These are phyloP conservation scores for Rhombomys opimus DNA, from an alignment of 2,113 vertebrate species.

Conservation along the genomic window DNA sequence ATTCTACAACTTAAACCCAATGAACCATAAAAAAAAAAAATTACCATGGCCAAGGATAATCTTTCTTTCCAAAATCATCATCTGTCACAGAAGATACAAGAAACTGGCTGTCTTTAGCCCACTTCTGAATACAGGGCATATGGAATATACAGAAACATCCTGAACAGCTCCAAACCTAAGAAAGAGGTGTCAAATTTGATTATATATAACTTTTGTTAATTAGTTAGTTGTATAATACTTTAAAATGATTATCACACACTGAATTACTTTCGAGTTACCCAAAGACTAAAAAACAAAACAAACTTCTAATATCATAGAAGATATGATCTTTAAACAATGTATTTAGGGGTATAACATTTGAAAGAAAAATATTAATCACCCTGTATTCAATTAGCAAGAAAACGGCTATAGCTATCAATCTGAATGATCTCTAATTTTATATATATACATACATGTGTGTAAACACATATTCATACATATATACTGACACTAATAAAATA, in stretches of 20 bases:
- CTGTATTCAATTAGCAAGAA: slow-evolving; percentile 41
- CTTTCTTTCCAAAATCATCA: slow-evolving; percentile 94
- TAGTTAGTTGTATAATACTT: slow-evolving; percentile 49
- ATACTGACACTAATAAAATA: not conserved
- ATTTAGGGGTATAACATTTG: not conserved
- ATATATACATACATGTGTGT: not conserved
- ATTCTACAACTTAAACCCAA: slow-evolving; percentile 60
- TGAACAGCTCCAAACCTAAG: slow-evolving; percentile 96
- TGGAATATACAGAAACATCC: slow-evolving; percentile 98
- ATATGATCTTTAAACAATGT: slow-evolving; percentile 43
- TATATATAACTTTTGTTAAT: slow-evolving; percentile 23
- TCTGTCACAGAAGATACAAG: slow-evolving; percentile 94
- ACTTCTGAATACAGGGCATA: slow-evolving; percentile 97
- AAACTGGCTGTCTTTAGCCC: slow-evolving; percentile 96
- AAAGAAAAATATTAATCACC: slow-evolving; percentile 42
- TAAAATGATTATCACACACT: slow-evolving; percentile 10
- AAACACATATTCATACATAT: not conserved
- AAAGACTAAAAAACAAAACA: slow-evolving; percentile 31
- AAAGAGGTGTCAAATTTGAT: slow-evolving; percentile 36
- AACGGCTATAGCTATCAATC: slow-evolving; percentile 34
- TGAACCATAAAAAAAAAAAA: slow-evolving; percentile 70
- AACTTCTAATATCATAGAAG: slow-evolving; percentile 31
- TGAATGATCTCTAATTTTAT: not conserved
- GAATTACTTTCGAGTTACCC: slow-evolving; percentile 57
- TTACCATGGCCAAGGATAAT: slow-evolving; percentile 98